A percentile compares a stretch with the other conserved stretches of the same genome.
These are phyloP conservation scores for Sebastes wilsoni DNA, from an alignment of 2,797 vertebrate species.

Conservation along the genomic window DNA sequence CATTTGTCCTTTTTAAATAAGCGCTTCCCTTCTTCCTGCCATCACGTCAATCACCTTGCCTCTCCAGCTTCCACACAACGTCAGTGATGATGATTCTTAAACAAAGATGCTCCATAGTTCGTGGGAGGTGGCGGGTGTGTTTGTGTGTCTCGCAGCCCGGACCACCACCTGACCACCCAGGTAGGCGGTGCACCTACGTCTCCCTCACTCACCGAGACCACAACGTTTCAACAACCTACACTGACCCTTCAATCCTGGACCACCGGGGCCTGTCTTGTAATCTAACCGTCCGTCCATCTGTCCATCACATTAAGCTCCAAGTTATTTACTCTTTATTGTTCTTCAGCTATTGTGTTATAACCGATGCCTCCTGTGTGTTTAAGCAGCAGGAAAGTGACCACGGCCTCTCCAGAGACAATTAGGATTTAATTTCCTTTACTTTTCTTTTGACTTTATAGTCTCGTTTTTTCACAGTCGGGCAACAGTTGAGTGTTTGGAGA, in stretches of 20 bases:
- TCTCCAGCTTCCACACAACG: background rate
- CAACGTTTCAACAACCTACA: conserved; percentile 23
- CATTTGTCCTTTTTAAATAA: conserved; percentile 52
- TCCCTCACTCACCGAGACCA: background rate
- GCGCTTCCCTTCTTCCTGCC: conserved; percentile 1
- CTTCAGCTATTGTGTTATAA: conserved; percentile 17
- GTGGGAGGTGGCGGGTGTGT: background rate
- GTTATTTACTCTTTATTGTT: background rate
- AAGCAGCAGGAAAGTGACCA: conserved; percentile 22
- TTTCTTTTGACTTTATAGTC: conserved; percentile 28
- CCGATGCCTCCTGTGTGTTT: background rate
- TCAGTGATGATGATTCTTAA: conserved; percentile 12
- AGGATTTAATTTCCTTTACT: conserved; percentile 45
- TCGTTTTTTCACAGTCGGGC: conserved; percentile 26
- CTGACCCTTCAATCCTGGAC: conserved; percentile 5
- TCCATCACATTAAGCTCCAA: background rate
- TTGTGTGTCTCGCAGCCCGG: background rate
- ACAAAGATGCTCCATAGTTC: conserved; percentile 24
- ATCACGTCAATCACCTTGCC: conserved; percentile 46
- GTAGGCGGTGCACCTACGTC: conserved; percentile 2
- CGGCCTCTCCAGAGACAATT: conserved; percentile 29
- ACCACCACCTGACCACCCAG: conserved; percentile 62
- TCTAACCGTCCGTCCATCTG: background rate
- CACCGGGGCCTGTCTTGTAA: conserved; percentile 6
- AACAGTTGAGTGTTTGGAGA: conserved; percentile 14